A percentile compares a stretch with the other conserved stretches of the same genome.
Evolutionary conservation across 2,113 vertebrate genomes (phyloP).

Genomic region (zebrafish (Danio rerio)): DNA sequence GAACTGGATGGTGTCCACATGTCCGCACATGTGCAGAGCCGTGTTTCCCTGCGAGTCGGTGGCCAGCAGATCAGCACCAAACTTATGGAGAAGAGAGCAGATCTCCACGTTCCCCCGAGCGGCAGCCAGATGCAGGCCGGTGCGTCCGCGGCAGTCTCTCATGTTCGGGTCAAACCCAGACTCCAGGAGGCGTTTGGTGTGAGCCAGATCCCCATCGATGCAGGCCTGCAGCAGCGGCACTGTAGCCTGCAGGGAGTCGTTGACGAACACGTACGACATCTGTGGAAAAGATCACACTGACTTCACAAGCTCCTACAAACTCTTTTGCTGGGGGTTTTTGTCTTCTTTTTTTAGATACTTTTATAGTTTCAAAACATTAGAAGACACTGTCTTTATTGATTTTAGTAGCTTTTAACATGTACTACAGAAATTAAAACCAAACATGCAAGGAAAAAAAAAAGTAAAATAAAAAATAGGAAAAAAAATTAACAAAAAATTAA

Average conservation of each 20-base stretch:
- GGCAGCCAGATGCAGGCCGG: conserved; percentile 85
- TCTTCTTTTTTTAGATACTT: no score
- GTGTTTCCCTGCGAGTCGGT: conserved; percentile 90
- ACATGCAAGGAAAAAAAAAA: no score
- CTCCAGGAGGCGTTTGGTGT: conserved; percentile 83
- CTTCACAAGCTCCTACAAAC: no score
- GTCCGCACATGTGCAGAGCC: conserved; percentile 87
- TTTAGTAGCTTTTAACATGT: no score
- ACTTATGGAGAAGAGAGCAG: conserved; percentile 85
- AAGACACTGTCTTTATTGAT: no score
- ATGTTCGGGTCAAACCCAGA: conserved; percentile 87
- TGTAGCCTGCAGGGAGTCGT: conserved; percentile 82
- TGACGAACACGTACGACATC: conserved; percentile 87
- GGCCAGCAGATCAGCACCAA: conserved; percentile 85
- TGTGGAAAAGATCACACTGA: neutral
- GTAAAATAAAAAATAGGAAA: no score
- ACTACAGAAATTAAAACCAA: no score
- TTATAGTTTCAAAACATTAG: no score
- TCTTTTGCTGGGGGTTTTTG: no score
- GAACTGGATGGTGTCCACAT: conserved; percentile 89
- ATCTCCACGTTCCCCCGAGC: conserved; percentile 87
- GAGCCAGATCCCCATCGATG: conserved; percentile 84
- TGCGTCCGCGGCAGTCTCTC: conserved; percentile 83
- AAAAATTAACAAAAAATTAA: no score
- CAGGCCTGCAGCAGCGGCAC: conserved; percentile 87